phyloP scores from a whole-genome alignment of 2,113 vertebrate species.

The Psephotus haematonotus region DNA sequence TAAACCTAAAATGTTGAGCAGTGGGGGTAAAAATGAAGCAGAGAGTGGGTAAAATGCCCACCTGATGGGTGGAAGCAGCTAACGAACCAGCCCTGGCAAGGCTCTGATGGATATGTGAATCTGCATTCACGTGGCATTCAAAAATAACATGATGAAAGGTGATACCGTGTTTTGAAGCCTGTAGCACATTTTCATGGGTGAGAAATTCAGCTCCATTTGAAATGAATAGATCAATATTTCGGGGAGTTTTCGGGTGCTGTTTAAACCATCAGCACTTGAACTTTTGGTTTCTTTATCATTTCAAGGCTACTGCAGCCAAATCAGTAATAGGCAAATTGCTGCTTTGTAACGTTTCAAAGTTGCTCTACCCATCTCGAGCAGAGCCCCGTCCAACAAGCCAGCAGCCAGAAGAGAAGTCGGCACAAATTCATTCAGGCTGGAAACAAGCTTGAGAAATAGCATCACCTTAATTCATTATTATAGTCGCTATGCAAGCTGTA shows the following conservation, averaged over 20 bases:
- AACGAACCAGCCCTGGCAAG: background rate
- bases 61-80: background rate
- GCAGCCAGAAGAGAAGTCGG: background rate
- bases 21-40: background rate
- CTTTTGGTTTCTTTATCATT: background rate
- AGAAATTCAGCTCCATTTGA: background rate
- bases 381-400: background rate
- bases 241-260: background rate
- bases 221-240: background rate
- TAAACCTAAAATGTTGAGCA: background rate
- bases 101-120: background rate
- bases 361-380: background rate
- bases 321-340: background rate
- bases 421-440: background rate
- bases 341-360: background rate
- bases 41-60: background rate
- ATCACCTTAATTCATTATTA: conserved; percentile 31
- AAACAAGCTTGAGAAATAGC: conserved; percentile 23
- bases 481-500: conserved; percentile 4
- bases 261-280: background rate
- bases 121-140: background rate
- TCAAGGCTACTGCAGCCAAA: background rate
- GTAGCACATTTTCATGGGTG: background rate
- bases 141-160: background rate
- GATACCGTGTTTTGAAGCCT: background rate